Conservation (phyloP, 2,113 vertebrate genomes). For the Pangasianodon hypophthalmus region DNA sequence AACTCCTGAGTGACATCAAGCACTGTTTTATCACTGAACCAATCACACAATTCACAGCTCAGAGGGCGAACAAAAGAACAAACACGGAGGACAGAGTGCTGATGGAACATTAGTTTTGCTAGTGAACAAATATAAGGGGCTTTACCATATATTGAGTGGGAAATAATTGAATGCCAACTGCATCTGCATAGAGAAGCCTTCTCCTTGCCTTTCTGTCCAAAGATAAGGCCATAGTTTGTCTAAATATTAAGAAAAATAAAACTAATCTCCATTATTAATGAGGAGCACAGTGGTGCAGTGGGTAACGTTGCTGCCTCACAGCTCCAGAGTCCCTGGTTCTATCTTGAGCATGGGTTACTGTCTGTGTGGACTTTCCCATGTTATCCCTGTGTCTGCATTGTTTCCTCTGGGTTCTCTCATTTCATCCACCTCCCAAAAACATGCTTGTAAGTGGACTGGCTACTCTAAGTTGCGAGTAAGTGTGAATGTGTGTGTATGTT, state of each 20-base stretch:
- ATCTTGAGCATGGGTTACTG: neutral
- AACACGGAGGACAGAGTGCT: neutral
- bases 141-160: neutral
- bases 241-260: neutral
- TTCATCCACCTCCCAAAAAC: neutral
- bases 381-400: neutral
- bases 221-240: neutral
- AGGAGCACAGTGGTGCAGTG: neutral
- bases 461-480: neutral
- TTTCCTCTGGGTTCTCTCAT: neutral
- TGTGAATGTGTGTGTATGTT: neutral
- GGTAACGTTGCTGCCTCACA: neutral
- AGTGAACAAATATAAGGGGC: neutral
- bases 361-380: neutral
- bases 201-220: neutral
- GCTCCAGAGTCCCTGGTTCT: neutral
- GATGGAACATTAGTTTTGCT: neutral
- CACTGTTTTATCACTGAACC: neutral
- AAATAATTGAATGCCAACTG: neutral
- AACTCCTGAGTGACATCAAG: neutral
- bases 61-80: neutral
- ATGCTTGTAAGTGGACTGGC: neutral
- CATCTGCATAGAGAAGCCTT: neutral
- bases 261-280: neutral
- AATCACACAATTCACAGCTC: neutral